A percentile compares a stretch with the other conserved stretches of the same genome.
Evolutionary conservation across 2,888 invertebrate genomes (phyloP).

Genomic region (Oscheius sp.): DNA sequence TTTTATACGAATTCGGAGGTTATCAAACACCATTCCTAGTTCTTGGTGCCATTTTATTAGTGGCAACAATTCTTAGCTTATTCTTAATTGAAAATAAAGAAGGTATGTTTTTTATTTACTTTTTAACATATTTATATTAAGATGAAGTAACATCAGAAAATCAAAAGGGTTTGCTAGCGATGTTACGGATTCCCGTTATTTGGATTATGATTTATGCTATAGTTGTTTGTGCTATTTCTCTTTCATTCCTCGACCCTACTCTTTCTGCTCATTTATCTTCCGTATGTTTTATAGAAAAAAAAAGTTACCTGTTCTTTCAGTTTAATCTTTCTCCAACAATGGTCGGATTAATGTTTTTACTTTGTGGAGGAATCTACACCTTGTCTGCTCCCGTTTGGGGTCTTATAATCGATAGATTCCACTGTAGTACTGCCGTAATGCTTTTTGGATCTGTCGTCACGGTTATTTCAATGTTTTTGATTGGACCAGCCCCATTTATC

Average conservation of each 20-base stretch:
- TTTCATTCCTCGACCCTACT: conserved; percentile 83
- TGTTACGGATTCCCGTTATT: conserved; percentile 62
- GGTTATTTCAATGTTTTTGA: conserved; percentile 67
- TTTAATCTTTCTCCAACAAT: conserved; percentile 66
- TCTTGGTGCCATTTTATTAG: conserved; percentile 59
- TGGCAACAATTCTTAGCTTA: conserved; percentile 57
- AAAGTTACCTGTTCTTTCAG: conserved; percentile 43
- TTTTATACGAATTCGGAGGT: conserved; percentile 76
- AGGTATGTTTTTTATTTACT: conserved; percentile 36
- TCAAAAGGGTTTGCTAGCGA: conserved; percentile 64
- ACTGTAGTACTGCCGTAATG: conserved; percentile 61
- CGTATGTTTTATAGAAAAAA: conserved; percentile 43
- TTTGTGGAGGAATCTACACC: conserved; percentile 69
- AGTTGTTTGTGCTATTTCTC: conserved; percentile 68
- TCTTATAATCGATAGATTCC: conserved; percentile 62
- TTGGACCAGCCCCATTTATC: conserved; percentile 69
- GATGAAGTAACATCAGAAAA: conserved; percentile 38
- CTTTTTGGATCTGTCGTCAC: conserved; percentile 65
- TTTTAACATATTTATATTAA: conserved; percentile 1
- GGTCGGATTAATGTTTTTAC: conserved; percentile 69
- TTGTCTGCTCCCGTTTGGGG: conserved; percentile 67
- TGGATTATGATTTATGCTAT: conserved; percentile 68
- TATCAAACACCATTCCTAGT: conserved; percentile 65
- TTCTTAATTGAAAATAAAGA: conserved; percentile 59
- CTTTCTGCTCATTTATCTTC: conserved; percentile 83